Conservation (phyloP, 2,113 vertebrate genomes). For the Chaetops frenatus region DNA sequence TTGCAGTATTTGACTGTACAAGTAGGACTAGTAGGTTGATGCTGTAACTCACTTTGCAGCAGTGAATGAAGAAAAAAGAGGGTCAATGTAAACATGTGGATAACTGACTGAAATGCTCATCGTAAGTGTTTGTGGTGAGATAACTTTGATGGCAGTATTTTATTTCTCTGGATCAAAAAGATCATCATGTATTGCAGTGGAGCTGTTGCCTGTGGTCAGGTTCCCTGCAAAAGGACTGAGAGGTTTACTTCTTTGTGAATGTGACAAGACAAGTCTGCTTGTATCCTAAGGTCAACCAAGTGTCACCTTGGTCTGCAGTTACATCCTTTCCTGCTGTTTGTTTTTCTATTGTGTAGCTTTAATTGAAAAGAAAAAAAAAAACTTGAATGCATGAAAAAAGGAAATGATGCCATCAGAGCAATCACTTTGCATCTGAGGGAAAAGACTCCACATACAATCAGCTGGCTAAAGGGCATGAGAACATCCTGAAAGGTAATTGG, state of each 20-base stretch:
- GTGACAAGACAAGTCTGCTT: neutral
- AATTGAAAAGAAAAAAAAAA: neutral
- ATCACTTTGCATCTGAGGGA: neutral
- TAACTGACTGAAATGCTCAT: neutral
- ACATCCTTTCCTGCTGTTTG: conserved; percentile 35
- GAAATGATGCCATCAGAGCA: conserved; percentile 30
- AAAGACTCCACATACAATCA: neutral
- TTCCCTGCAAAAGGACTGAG: neutral
- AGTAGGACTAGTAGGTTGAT: neutral
- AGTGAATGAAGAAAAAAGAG: neutral
- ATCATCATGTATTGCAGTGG: neutral
- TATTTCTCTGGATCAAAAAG: neutral
- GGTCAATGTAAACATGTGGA: neutral
- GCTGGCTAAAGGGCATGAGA: conserved; percentile 33
- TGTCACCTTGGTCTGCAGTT: conserved; percentile 1
- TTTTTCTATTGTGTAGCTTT: conserved; percentile 42
- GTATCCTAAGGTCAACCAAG: conserved; percentile 16
- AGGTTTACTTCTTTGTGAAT: neutral
- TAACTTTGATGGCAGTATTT: neutral
- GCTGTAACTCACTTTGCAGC: neutral
- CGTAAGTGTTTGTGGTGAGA: neutral
- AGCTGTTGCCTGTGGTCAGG: neutral
- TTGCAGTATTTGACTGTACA: neutral
- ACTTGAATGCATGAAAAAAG: neutral
- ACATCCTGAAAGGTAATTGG: conserved; percentile 10